Percentiles rank a stretch among this genome's conserved stretches.
These are phyloP conservation scores for Ctenochaetus hawaiiensis DNA, from an alignment of 2,797 vertebrate species.

Conservation along the genomic window DNA sequence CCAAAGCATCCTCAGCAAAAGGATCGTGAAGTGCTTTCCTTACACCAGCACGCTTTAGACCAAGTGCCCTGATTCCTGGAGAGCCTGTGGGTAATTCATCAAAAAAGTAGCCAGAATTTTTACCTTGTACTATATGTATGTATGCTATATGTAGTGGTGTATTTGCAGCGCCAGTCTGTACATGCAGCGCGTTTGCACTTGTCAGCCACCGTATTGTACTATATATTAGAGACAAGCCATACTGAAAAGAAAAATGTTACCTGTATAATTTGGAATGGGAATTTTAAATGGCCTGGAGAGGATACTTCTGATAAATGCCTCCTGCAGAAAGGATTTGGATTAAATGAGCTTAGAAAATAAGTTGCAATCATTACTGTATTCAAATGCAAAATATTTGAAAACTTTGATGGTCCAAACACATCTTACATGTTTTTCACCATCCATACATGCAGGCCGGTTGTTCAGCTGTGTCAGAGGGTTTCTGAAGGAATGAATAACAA, in stretches of 20 bases:
- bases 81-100: constrained; percentile 81
- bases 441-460: constrained; percentile 82
- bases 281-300: constrained; percentile 97
- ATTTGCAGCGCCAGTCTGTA: too few relatives aligned
- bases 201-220: too few relatives aligned
- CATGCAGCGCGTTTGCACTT: too few relatives aligned
- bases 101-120: neutral
- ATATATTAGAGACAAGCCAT: neutral
- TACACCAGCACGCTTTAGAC: constrained; percentile 91
- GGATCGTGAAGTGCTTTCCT: constrained; percentile 95
- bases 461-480: constrained; percentile 89
- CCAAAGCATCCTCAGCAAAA: constrained; percentile 92
- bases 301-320: constrained; percentile 95
- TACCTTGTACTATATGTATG: neutral
- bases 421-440: constrained; percentile 92
- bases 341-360: fast-evolving
- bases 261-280: constrained; percentile 96
- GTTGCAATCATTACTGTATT: neutral
- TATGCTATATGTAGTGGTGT: too few relatives aligned
- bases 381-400: neutral
- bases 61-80: constrained; percentile 90
- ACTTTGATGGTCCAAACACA: neutral
- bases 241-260: constrained; percentile 77
- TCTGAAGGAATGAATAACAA: constrained; percentile 88
- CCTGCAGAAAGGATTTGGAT: constrained; percentile 84